Percentiles rank a stretch among this genome's conserved stretches.
Conservation (phyloP, 2,888 invertebrate genomes). For the Eurytoma californica region DNA sequence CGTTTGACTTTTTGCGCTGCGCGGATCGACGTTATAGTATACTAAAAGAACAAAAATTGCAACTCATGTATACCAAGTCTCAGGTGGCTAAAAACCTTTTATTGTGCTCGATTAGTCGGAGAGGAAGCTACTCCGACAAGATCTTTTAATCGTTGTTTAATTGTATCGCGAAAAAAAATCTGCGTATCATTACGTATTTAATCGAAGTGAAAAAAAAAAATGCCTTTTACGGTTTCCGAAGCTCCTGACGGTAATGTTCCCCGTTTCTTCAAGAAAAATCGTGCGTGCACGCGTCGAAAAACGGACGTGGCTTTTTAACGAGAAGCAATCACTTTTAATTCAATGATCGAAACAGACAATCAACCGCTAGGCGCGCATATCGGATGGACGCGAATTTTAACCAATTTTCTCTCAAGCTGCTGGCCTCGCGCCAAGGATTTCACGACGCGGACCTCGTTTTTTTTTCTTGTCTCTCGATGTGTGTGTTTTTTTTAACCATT, state of each 20-base stretch:
- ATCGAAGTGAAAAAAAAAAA: conserved; percentile 25
- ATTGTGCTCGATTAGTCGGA: conserved; percentile 63
- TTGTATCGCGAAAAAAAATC: conserved; percentile 16
- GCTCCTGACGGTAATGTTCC: conserved; percentile 32
- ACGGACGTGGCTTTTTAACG: conserved; percentile 20
- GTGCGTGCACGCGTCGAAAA: conserved; percentile 1
- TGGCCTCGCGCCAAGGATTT: conserved; percentile 28
- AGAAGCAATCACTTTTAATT: conserved; percentile 45
- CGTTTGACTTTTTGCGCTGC: conserved; percentile 46
- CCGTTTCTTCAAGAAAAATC: conserved; percentile 20
- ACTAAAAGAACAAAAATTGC: conserved; percentile 62
- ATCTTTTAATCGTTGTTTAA: conserved; percentile 37
- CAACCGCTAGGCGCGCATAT: conserved; percentile 35
- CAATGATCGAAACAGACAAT: conserved; percentile 52
- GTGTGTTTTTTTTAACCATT: conserved; percentile 47
- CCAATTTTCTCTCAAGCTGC: conserved; percentile 24
- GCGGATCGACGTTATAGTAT: conserved; percentile 69
- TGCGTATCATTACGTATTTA: conserved; percentile 27
- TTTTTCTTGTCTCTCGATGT: conserved; percentile 57
- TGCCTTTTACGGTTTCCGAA: conserved; percentile 53
- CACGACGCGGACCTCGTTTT: conserved; percentile 49
- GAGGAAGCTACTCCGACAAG: conserved; percentile 51
- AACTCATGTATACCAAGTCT: conserved; percentile 73
- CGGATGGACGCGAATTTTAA: conserved; percentile 31
- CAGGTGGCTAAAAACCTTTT: conserved; percentile 68